These are phyloP conservation scores for Schlechtendalia chinensis DNA, from an alignment of 1,140 invertebrate species.

Conservation along the genomic window DNA sequence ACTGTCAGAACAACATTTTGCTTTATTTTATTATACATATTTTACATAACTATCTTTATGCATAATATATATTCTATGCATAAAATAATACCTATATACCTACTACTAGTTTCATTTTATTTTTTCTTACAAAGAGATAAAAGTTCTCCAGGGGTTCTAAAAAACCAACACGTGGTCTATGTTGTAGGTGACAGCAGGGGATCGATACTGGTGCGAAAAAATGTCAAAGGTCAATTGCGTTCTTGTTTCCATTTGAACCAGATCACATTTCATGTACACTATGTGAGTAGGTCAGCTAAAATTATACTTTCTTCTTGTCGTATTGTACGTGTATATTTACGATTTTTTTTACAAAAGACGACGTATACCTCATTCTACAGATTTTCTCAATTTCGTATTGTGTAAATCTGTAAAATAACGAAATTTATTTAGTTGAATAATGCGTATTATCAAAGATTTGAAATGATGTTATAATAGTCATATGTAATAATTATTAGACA, in stretches of 20 bases:
- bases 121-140: neutral
- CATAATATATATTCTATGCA: neutral
- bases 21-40: neutral
- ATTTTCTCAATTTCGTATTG: too few species aligned
- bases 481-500: too few species aligned
- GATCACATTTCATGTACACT: neutral
- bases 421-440: neutral
- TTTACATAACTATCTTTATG: neutral
- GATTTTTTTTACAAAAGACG: neutral
- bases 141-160: neutral
- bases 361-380: too few species aligned
- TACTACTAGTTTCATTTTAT: neutral
- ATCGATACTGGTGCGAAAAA: constrained; percentile 1
- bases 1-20: neutral
- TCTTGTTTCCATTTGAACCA: neutral
- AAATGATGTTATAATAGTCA: neutral
- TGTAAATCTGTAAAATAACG: neutral
- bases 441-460: neutral
- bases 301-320: neutral
- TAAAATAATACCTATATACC: neutral
- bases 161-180: constrained; percentile 9
- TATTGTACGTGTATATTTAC: neutral
- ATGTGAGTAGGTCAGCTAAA: neutral
- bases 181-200: neutral
- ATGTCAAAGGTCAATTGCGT: constrained; percentile 23